These are phyloP conservation scores for Andrena praecox DNA, from an alignment of 2,888 invertebrate genomes.

Conservation along the genomic window DNA sequence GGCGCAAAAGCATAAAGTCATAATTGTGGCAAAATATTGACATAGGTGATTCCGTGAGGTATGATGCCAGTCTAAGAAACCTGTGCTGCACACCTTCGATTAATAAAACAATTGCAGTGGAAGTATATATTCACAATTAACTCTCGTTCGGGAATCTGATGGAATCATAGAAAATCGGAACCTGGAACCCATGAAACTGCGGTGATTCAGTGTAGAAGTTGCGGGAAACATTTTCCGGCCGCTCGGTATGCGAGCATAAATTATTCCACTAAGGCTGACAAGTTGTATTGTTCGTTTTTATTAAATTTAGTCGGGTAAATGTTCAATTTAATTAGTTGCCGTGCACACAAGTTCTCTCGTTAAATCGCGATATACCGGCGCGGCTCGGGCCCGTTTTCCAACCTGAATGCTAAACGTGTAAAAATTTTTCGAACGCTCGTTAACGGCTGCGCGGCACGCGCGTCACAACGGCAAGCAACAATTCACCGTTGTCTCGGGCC, in stretches of 20 bases:
- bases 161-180: no score
- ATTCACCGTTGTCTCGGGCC: not conserved
- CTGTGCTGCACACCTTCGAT: no score
- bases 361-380: conserved; percentile 5
- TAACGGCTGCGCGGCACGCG: not conserved
- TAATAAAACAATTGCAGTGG: no score
- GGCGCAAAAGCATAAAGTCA: no score
- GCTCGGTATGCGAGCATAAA: not conserved
- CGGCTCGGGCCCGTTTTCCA: not conserved
- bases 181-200: no score
- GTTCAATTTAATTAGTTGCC: not conserved
- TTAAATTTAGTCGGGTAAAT: not conserved
- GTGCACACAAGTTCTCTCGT: not conserved
- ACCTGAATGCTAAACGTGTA: not conserved
- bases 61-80: no score
- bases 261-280: not conserved
- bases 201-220: no score
- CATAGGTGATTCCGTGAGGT: no score
- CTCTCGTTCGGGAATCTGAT: no score
- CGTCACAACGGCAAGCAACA: not conserved
- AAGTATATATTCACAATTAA: no score
- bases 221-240: no score
- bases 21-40: no score
- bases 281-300: not conserved
- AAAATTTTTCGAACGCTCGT: not conserved